phyloP scores from a whole-genome alignment of 2,888 invertebrate species.

The Miltochrista miniata region DNA sequence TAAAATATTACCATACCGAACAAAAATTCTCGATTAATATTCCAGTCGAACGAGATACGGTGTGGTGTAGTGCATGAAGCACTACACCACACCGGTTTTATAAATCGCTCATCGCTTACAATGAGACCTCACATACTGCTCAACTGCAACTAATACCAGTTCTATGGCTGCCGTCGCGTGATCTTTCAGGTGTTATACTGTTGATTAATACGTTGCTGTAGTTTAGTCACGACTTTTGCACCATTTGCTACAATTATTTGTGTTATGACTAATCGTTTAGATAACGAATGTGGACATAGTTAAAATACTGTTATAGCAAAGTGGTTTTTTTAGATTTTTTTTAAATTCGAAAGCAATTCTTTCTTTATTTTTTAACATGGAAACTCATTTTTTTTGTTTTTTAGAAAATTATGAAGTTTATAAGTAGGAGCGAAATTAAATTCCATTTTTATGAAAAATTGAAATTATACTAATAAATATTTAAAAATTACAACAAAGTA shows the following conservation, averaged over 20 bases:
- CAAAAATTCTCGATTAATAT: background rate
- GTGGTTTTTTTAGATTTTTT: too few relatives aligned
- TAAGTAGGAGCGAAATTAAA: too few relatives aligned
- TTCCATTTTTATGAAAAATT: too few relatives aligned
- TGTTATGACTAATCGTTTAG: background rate
- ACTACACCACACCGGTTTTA: too few relatives aligned
- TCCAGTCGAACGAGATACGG: too few relatives aligned
- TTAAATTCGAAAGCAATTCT: too few relatives aligned
- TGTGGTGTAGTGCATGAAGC: too few relatives aligned
- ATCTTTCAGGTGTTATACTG: conserved; percentile 68
- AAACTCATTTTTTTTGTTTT: too few relatives aligned
- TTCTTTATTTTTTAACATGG: too few relatives aligned
- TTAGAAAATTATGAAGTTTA: too few relatives aligned
- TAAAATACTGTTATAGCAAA: background rate
- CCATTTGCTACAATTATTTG: conserved; percentile 26
- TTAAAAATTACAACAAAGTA: too few relatives aligned
- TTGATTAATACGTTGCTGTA: conserved; percentile 58
- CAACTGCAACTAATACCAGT: conserved; percentile 63
- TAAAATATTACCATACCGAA: background rate
- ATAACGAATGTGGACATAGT: background rate
- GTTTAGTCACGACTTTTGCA: conserved; percentile 35
- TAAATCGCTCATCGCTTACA: conserved; percentile 5
- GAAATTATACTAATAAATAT: too few relatives aligned
- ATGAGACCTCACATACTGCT: conserved; percentile 28
- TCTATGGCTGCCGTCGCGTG: conserved; percentile 56